Base-by-base conservation (phyloP, 2,797 vertebrate genomes). In the Lepilemur ruficaudatus region DNA sequence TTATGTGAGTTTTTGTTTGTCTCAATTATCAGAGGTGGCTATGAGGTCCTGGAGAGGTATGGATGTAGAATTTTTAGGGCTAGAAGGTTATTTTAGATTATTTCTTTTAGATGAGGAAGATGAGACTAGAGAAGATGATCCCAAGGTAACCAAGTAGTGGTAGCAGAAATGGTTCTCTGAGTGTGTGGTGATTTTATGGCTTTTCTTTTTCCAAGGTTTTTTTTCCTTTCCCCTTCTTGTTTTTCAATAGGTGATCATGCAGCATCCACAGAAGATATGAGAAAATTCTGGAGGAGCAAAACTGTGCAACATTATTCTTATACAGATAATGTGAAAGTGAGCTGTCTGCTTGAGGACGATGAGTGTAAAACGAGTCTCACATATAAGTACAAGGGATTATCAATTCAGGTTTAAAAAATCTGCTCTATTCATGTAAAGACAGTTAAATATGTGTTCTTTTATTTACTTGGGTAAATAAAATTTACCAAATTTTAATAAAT, bases 91-190 rank as follows among this genome's bases (percentile, higher is more conserved):
- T 79, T 96, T 95, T 78, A 94, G 69, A 55, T 82, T 63, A 1
- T 90, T 89, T 73, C 22, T 94, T 92, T 93, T 65, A 67, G 72
- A 23, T 94, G 75, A 90, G 32, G 55, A 91, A 81, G 50, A 67
- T 91, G 63, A 84, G 70, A 87, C 32, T 86, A 73, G 79, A 82
- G n/a, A 94, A 81, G 43, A 86, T 69, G 89, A 32, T 89, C 15
- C 43, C 70, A 63, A 22, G 20, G 30, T 93, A 72, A 48, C 15
- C 48, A 96, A 43, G 32, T 35, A 70, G 73, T 75, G 1, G 22
- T 43, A 6, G 50, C 61, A 85, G 23, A 95, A 70, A 13, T 93
- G n/a, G 12, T 85, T 91, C 55, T 14, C 46, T 69, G 63, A 69
- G 32, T 65, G 55, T 95, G 35, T 41, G 17, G 13, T 84, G 78